Evolutionary conservation across 2,113 vertebrate genomes (phyloP), one percentile per base, ranked within the genome.

Genomic region (Regulus satrapa): DNA sequence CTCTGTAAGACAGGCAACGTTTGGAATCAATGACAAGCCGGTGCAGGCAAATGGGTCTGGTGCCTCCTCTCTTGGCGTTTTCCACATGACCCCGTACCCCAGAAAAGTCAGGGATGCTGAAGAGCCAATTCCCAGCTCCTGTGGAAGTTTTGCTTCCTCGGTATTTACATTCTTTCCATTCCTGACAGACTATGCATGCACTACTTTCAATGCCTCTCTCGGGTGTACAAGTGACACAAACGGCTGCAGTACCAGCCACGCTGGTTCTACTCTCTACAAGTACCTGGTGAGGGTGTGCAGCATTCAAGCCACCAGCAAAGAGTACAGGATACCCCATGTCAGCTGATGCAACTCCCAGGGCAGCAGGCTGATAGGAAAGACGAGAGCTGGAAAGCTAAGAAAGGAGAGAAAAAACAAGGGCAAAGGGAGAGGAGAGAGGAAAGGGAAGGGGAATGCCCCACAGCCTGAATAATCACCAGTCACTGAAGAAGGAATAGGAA

Each of bases 361-460:
- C 96, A 66, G 98, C 96, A 95, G 99, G 98, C 97, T 99, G 99
- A 98, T 98, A 99, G 88, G 98, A 99, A 96, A 99, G 97, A 96
- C 99, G 99, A 97, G 99, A 99, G 89, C 98, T 98, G 91, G 98
- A 99, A 92, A 99, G 99, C 99, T 99, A 88, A 97, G 97, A 97
- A 86, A 95, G 92, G 91, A 95, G 85, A 98, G 95, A 98, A 96
- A 97, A 96, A 96, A 95, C 95, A 93, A 97, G 95, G 84, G 97
- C 88, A 94, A 92, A 94, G 95, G 95, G 94, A 88, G 92, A 94
- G 88, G 95, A 84, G 72, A 85, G 63, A 80, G 90, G 76, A 76
- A 91, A 74, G 49, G 91, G 63, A 95, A 94, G 75, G 58, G 88
- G 52, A 94, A 95, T 72, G 61, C 55, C 64, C 94, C 83, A 86